Base-by-base conservation (phyloP, 2,888 invertebrate genomes). In the Cryptus viduatorius region DNA sequence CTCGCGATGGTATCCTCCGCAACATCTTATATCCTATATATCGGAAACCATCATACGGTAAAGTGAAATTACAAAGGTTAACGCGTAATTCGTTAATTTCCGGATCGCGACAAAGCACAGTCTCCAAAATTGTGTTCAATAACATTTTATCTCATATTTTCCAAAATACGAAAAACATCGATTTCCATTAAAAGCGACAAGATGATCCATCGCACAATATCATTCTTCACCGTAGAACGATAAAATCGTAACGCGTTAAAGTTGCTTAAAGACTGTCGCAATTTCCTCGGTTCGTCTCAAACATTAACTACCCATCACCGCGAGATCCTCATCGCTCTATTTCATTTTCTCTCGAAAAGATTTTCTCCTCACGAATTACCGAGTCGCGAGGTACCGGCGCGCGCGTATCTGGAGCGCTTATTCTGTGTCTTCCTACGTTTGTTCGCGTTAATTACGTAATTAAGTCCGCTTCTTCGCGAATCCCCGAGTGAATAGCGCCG, bases 371-470 rank as follows among this genome's bases (percentile, higher is more conserved):
- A 19, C 48, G 69, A 69, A 81, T 81, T 73, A 64, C 61, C 72
- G 68, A 75, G 71, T 71, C 56, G 44, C 12, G 42, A 65, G 48
- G 77, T 31, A 72, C 59, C 42, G 67, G 56, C 16, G 72, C 53
- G 19, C 64, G 42, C 50, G 72, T 72, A 67, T 24, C 19, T 61
- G 56, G 44, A 37, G 44, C 48, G 69, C 83, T 59, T 48, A 24
- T 46, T 68, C 68, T 71, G 61, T 69, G 53, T 61, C 56, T 82
- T 75, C 65, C 78, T 69, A 81, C 82, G 84, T 79, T 84, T 84
- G 84, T 82, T 76, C 84, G 48, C 82, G 82, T 84, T 84, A 84
- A 84, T 84, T 84, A 84, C 84, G 75, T 82, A 82, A 84, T 84
- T 84, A 78, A 84, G 78, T 81, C 59, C 65, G 81, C 73, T 84